phyloP scores from a whole-genome alignment of 1,140 invertebrate species.

The Drosophila lini region DNA sequence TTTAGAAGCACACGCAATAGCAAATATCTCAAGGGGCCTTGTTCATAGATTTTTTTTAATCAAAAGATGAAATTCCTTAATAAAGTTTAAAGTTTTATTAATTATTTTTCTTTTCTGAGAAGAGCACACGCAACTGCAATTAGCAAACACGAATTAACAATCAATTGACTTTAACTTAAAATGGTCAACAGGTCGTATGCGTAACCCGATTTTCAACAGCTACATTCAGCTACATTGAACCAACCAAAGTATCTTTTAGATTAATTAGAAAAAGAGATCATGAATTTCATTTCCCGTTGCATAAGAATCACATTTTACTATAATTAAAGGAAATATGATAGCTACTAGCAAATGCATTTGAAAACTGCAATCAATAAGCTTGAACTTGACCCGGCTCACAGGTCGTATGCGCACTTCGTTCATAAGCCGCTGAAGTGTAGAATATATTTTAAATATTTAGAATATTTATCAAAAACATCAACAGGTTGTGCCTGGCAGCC shows the following conservation, averaged over 20 bases:
- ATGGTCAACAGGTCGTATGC: slow-evolving; percentile 15
- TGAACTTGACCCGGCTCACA: slow-evolving; percentile 10
- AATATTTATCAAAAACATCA: slow-evolving; percentile 15
- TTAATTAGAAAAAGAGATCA: background rate
- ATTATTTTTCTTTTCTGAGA: background rate
- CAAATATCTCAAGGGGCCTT: background rate
- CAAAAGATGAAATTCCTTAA: background rate
- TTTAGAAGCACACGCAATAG: background rate
- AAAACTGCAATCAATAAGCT: slow-evolving; percentile 7
- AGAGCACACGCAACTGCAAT: slow-evolving; percentile 14
- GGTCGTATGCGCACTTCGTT: slow-evolving; percentile 13
- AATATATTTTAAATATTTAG: slow-evolving; percentile 11
- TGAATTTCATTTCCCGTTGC: no score
- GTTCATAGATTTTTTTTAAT: background rate
- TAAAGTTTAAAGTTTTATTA: background rate
- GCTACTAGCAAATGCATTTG: background rate
- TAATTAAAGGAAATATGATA: background rate
- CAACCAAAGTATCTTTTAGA: background rate
- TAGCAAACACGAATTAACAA: slow-evolving; percentile 2
- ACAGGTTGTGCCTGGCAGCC: slow-evolving; percentile 11
- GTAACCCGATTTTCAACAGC: background rate
- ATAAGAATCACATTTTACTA: background rate
- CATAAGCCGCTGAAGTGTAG: background rate
- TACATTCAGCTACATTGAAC: background rate
- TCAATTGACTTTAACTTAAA: slow-evolving; percentile 15